Evolutionary conservation across 2,113 vertebrate genomes (phyloP).

Genomic region (Ancistrus triradiatus): DNA sequence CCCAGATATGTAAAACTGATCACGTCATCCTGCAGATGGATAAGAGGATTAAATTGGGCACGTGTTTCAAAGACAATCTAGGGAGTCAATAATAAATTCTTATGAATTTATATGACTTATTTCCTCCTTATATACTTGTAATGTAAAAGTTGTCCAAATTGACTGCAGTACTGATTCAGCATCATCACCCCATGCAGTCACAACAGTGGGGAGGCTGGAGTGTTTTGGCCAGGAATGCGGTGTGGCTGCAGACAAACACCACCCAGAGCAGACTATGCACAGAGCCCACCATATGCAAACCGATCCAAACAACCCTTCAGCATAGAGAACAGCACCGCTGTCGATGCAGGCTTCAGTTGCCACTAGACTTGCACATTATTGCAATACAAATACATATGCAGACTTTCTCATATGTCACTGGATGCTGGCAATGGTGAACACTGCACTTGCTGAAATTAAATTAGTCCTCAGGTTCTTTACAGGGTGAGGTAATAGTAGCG

Average conservation of each 20-base stretch:
- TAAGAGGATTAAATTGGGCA: no score
- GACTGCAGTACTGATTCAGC: conserved; percentile 28
- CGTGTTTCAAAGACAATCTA: no score
- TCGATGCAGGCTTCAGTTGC: conserved; percentile 57
- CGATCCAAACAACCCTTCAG: conserved; percentile 54
- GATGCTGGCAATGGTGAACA: no score
- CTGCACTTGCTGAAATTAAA: no score
- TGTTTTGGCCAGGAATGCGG: not conserved
- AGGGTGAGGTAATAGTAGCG: no score
- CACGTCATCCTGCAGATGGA: no score
- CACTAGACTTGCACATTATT: conserved; percentile 46
- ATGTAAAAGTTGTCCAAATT: not conserved
- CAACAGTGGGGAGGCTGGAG: not conserved
- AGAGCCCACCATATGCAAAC: conserved; percentile 3
- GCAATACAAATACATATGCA: conserved; percentile 55
- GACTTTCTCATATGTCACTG: no score
- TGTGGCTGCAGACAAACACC: conserved; percentile 6
- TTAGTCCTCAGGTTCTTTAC: no score
- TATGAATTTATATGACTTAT: not conserved
- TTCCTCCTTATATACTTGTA: no score
- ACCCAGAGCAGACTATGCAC: conserved; percentile 1
- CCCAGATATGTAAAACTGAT: no score
- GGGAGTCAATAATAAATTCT: no score
- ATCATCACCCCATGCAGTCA: not conserved
- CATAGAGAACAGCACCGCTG: conserved; percentile 45